These are phyloP conservation scores for Saccopteryx bilineata DNA, from an alignment of 2,113 vertebrate species.

Conservation along the genomic window DNA sequence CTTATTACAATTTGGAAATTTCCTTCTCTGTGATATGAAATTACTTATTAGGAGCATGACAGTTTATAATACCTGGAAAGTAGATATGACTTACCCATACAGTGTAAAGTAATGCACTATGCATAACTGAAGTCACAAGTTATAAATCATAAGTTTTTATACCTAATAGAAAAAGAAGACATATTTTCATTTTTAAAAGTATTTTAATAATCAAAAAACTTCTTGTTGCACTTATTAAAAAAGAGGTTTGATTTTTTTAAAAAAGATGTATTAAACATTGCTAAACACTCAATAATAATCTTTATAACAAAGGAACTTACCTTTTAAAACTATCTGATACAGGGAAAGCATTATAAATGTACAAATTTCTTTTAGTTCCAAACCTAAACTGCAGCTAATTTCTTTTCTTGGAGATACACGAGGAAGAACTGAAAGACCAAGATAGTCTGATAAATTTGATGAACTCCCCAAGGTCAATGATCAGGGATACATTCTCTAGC, in stretches of 20 bases:
- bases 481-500: not conserved
- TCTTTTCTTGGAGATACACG: not conserved
- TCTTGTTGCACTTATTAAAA: not conserved
- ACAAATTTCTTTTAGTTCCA: constrained; percentile 17
- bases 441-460: not conserved
- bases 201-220: not conserved
- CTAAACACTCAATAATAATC: constrained; percentile 16
- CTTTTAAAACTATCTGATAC: not conserved
- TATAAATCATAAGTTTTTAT: not conserved
- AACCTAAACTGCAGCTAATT: constrained; percentile 7
- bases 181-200: constrained; percentile 49
- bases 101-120: not conserved
- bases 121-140: constrained; percentile 14
- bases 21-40: constrained; percentile 51
- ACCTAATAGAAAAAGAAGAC: constrained; percentile 40
- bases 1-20: constrained; percentile 19
- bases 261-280: not conserved
- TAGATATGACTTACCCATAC: not conserved
- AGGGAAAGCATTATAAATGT: constrained; percentile 2
- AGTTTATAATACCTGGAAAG: constrained; percentile 10
- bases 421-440: constrained; percentile 3
- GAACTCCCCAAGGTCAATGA: not conserved
- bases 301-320: not conserved
- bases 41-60: not conserved
- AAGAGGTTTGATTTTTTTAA: not conserved